Evolutionary conservation across 2,888 invertebrate genomes (phyloP).

Genomic region (Apamea sordens): DNA sequence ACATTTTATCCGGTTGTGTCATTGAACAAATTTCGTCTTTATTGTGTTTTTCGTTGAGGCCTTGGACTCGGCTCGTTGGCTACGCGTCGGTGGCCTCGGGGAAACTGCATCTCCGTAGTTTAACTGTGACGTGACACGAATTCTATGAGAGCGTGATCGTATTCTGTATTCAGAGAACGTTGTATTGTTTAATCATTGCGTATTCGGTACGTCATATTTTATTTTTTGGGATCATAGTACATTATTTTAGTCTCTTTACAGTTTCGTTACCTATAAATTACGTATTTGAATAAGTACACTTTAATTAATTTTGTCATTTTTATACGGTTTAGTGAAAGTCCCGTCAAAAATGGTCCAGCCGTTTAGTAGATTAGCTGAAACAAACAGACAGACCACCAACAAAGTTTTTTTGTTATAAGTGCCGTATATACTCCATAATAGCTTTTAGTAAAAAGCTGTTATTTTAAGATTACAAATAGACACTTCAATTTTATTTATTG

Average conservation of each 20-base stretch:
- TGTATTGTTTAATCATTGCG: constrained; percentile 9
- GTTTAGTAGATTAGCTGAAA: too few relatives aligned
- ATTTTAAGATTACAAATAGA: too few relatives aligned
- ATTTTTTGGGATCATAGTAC: neutral
- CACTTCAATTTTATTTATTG: too few relatives aligned
- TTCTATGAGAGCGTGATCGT: constrained; percentile 15
- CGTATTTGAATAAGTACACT: too few relatives aligned
- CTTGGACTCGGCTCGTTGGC: constrained; percentile 35
- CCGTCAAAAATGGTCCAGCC: too few relatives aligned
- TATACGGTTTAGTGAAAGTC: too few relatives aligned
- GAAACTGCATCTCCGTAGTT: constrained; percentile 52
- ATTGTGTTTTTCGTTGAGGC: constrained; percentile 42
- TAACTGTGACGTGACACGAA: constrained; percentile 41
- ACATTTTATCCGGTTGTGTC: constrained; percentile 25
- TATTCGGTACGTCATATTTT: neutral
- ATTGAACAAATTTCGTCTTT: constrained; percentile 41
- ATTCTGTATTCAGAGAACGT: constrained; percentile 9
- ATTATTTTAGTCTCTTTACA: neutral
- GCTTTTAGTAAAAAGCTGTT: too few relatives aligned
- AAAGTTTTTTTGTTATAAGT: too few relatives aligned
- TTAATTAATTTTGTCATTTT: too few relatives aligned
- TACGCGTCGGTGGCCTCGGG: constrained; percentile 45
- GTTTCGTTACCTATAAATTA: neutral
- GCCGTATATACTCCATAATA: too few relatives aligned
- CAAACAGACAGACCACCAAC: too few relatives aligned